Evolutionary conservation across 1,140 invertebrate species (phyloP), one percentile per base, ranked within the genome.

Genomic region (Zeugodacus cucurbitae): DNA sequence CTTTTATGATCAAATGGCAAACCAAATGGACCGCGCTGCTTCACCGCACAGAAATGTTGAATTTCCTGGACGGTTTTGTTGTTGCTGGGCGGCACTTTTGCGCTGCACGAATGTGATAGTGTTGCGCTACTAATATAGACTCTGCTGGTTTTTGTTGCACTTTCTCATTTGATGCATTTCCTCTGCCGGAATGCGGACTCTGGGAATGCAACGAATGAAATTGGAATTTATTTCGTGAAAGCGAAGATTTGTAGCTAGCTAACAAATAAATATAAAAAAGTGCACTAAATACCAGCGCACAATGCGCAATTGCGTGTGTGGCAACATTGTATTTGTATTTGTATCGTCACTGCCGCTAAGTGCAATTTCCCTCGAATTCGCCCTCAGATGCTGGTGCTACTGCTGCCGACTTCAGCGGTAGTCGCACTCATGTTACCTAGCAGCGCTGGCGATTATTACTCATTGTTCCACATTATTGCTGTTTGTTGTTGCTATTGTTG

Each of bases 161-260:
- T 37, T 41, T 37, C 67, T 74, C 20, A 32, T 32, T 67, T 32
- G 62, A 29, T 67, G 29, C 62, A 74, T 22, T 37, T n/a, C 34
- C 29, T 17, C 8, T 74, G 67, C 67, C 67, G 67, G 67, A 6
- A 22, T 22, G 8, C 34, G 58, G n/a, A 54, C 17, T 4, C 4
- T 62, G n/a, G 32, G 37, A 74, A 37, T 22, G 67, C 34, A 74
- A 10, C 67, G 67, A 74, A 41, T 41, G 34, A 74, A 74, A 74
- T 74, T 74, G 67, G 67, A 74, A 74, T 74, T 74, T 74, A 74
- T 74, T 74, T 74, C 67, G 17, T 22, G 29, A 74, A 74, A 74
- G 62, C 1, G 34, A 74, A 74, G 67, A 74, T 74, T 41, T 74
- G 67, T 74, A 34, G 32, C 34, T 22, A 74, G 41, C 34, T n/a